Evolutionary conservation across 2,797 vertebrate genomes (phyloP).

Genomic region (Tenualosa ilisha): DNA sequence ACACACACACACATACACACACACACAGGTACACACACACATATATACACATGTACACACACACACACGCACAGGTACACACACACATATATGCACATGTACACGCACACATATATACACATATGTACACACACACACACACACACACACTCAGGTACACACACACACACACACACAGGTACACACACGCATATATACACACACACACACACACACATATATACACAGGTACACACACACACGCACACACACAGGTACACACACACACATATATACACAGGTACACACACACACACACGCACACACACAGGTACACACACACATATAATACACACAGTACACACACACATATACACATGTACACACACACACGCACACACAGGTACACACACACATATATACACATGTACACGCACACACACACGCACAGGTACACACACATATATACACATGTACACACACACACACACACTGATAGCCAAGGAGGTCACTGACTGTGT

Average conservation of each 20-base stretch:
- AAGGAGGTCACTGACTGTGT: too few relatives aligned
- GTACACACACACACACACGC: neutral
- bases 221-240: too few relatives aligned
- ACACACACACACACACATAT: too few relatives aligned
- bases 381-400: too few relatives aligned
- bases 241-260: too few relatives aligned
- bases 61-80: neutral
- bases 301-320: neutral
- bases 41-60: neutral
- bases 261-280: too few relatives aligned
- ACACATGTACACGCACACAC: neutral
- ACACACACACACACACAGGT: neutral
- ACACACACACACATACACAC: too few relatives aligned
- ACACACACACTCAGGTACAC: too few relatives aligned
- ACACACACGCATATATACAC: neutral
- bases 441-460: too few relatives aligned
- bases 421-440: neutral
- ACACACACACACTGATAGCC: too few relatives aligned
- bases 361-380: constrained; percentile 22
- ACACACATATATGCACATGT: neutral
- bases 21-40: neutral
- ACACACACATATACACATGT: too few relatives aligned
- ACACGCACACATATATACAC: neutral
- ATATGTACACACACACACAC: neutral
- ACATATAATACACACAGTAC: too few relatives aligned